Evolutionary conservation across 2,113 vertebrate species (phyloP), one percentile per base, ranked within the genome.

Genomic region (Otus sunia): DNA sequence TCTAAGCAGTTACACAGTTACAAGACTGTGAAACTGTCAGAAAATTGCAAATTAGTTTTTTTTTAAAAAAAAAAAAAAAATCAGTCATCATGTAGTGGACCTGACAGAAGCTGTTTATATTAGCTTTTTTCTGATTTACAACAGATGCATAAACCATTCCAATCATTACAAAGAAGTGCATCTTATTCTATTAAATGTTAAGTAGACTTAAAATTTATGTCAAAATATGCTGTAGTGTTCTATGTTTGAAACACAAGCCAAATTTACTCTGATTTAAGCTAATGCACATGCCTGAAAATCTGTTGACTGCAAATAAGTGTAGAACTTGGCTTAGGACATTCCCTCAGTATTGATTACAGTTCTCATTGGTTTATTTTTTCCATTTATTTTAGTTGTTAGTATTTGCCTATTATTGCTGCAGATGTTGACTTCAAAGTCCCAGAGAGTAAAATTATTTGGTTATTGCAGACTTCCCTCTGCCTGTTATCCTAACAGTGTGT

Each of bases 151-250:
- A 84, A 94, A 86, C 20, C 64, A 66, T 72, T 86, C 55, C 49
- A 45, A 17, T 80, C 80, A 86, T 72, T 80, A 75, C 49, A 67
- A 86, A 84, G 52, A 84, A 85, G 80, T 80, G 93, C 6, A 74
- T 83, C 41, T 95, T 79, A 52, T n/a, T 91, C 47, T 81, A 92
- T 92, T 83, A 69, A 62, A 74, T 76, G 39, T 67, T 86, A 91
- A 95, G 60, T 68, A 63, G 62, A 59, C 82, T 87, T 92, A 79
- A 84, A 94, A 94, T 91, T 94, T 39, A 94, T 60, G 49, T 68
- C 53, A 93, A 86, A 85, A 94, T n/a, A 73, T 6, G 16, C 63
- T 36, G 27, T 60, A 37, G 29, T 2, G 1, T 74, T 88, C 41
- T 52, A 5, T 77, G 59, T 89, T 84, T 91, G 56, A 89, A 82